These are phyloP conservation scores for Clarias platycephalus DNA, from an alignment of 2,797 vertebrate species.

Conservation along the genomic window DNA sequence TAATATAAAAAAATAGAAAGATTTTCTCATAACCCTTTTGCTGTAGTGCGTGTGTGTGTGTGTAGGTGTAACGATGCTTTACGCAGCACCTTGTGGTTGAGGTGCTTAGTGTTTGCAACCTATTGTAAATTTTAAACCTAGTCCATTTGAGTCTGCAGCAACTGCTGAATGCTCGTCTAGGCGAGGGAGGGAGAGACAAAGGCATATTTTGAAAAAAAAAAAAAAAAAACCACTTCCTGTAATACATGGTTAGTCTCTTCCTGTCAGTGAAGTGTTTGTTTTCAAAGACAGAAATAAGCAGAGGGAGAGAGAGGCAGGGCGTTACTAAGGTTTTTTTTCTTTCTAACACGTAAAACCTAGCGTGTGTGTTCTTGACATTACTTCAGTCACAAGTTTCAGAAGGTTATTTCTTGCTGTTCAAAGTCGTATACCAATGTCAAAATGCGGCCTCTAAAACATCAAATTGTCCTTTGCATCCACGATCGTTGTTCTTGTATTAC, in stretches of 20 bases:
- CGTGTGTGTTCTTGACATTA: neutral
- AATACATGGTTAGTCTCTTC: constrained; percentile 45
- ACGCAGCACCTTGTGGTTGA: neutral
- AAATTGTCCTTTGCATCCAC: neutral
- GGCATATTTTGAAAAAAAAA: constrained; percentile 25
- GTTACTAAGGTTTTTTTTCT: neutral
- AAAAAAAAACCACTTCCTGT: constrained; percentile 57
- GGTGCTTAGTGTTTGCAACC: neutral
- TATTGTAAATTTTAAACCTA: constrained; percentile 4
- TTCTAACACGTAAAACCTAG: neutral
- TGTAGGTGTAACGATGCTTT: neutral
- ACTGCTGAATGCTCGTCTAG: constrained; percentile 2
- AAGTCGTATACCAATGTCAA: neutral
- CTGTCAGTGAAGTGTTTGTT: constrained; percentile 41
- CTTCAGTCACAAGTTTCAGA: neutral
- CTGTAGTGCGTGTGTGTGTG: neutral
- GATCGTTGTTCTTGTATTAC: neutral
- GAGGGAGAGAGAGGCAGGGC: neutral
- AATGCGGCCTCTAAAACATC: neutral
- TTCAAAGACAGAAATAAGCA: constrained; percentile 31
- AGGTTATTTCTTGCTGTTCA: neutral
- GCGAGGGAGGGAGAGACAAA: constrained; percentile 18
- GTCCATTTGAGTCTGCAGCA: neutral
- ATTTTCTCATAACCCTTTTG: neutral
- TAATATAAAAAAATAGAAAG: neutral